Base-by-base conservation (phyloP, 1,140 invertebrate genomes). In the Coenobita brevimanus region DNA sequence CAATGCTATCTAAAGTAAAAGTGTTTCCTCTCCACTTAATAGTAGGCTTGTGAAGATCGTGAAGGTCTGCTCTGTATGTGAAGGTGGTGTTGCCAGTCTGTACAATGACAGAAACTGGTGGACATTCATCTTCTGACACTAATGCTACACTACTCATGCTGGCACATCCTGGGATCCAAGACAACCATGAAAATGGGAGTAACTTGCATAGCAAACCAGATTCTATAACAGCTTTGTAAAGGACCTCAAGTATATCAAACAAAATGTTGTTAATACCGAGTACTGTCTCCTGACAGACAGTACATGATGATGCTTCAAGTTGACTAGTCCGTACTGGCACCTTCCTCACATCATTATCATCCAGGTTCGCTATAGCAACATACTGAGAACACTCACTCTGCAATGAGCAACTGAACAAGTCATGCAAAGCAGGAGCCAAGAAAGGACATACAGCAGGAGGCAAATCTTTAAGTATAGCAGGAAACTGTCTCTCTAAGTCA, bases 401-500 rank as follows among this genome's bases (percentile, higher is more conserved):
- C 30, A 21, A 24, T 10, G 4, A 38, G 41, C 76, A 80, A 30
- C 71, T 73, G 24, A 87, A 87, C 21, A 87, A 24, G 0, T 54
- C 43, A 6, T 80, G 76, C 24, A 87, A 36, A 21, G 67, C 21
- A 60, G 62, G 78, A 30, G 85, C 62, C n/a, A 87, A 73, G 50
- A 80, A 87, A 13, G 38, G 62, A 57, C 85, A 80, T 15, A 87
- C 62, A 27, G 30, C 64, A n/a, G 46, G 4, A 15, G 78, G 50
- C 17, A 80, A 17, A 57, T 80, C n/a, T 30, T 81, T 13, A 30
- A 87, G 43, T 43, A 27, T 36, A 10, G 75, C 41, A 3, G 82
- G 82, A 27, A 85, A 76, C 36, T 69, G 46, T n/a, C 38, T 43
- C 60, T 87, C 38, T 17, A 85, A 64, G 41, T 87, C 67, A 60